Conservation (phyloP, 2,888 invertebrate genomes). For the Hypselothyrea guttata region DNA sequence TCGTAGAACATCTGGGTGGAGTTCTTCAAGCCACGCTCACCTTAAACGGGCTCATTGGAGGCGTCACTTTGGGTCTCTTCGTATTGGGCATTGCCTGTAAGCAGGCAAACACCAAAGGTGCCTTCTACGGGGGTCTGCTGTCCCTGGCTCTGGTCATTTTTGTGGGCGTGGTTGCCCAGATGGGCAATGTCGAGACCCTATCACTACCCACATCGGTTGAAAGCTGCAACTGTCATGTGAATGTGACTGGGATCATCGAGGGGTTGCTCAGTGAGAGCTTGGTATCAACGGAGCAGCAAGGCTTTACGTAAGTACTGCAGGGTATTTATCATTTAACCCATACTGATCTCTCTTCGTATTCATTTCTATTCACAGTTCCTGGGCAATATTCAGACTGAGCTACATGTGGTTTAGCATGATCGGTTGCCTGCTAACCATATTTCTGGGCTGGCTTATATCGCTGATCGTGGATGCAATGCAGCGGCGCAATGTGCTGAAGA, state of each 20-base stretch:
- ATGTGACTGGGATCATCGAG: constrained; percentile 55
- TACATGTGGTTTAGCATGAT: constrained; percentile 95
- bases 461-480: constrained; percentile 83
- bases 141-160: constrained; percentile 80
- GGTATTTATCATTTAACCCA: background rate
- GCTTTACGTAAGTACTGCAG: constrained; percentile 61
- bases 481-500: constrained; percentile 74
- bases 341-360: no score
- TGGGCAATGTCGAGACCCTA: constrained; percentile 68
- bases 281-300: constrained; percentile 11
- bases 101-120: constrained; percentile 89
- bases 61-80: constrained; percentile 93
- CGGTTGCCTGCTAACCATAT: constrained; percentile 88
- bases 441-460: constrained; percentile 89
- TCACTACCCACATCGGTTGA: constrained; percentile 71
- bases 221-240: constrained; percentile 79
- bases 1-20: constrained; percentile 93
- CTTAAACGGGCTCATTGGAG: constrained; percentile 94
- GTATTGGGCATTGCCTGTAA: constrained; percentile 94
- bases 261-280: constrained; percentile 40
- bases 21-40: constrained; percentile 94
- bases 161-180: constrained; percentile 81
- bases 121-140: constrained; percentile 80
- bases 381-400: constrained; percentile 88
- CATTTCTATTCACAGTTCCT: constrained; percentile 62